phyloP scores from a whole-genome alignment of 2,888 invertebrate genomes.

The Acanthosepion lycidas region DNA sequence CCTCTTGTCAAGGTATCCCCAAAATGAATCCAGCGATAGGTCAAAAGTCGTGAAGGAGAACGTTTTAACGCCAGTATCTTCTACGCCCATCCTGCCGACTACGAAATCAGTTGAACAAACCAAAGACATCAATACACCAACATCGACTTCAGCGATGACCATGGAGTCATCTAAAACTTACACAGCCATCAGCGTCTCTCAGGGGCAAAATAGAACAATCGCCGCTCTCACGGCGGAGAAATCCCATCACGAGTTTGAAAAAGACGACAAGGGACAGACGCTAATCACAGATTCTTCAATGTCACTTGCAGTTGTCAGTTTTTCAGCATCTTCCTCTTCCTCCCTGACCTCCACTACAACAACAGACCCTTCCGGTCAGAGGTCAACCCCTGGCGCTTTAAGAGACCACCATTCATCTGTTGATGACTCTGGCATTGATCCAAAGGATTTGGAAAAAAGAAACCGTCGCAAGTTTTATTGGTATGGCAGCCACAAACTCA shows the following conservation, averaged over 20 bases:
- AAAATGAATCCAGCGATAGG: neutral
- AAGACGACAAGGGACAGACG: neutral
- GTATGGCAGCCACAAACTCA: constrained; percentile 68
- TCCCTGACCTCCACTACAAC: neutral
- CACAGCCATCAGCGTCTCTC: neutral
- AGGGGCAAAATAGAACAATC: neutral
- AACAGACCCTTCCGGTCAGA: neutral
- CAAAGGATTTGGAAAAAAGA: constrained; percentile 48
- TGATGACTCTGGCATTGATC: neutral
- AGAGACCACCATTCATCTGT: neutral
- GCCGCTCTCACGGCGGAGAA: neutral
- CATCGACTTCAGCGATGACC: neutral
- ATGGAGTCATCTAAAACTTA: neutral
- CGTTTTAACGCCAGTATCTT: neutral
- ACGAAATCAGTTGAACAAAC: neutral
- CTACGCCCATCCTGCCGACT: neutral
- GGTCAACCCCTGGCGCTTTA: neutral
- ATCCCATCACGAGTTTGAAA: neutral
- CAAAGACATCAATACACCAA: neutral
- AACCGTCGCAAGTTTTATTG: constrained; percentile 66
- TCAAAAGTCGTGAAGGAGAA: neutral
- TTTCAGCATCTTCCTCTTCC: neutral
- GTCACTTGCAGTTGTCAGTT: neutral
- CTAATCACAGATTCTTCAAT: neutral
- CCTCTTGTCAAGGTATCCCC: neutral